Percentiles rank a stretch among this genome's conserved stretches.
Conservation (phyloP, 1,140 invertebrate species). For the Paraescarpia echinospica region DNA sequence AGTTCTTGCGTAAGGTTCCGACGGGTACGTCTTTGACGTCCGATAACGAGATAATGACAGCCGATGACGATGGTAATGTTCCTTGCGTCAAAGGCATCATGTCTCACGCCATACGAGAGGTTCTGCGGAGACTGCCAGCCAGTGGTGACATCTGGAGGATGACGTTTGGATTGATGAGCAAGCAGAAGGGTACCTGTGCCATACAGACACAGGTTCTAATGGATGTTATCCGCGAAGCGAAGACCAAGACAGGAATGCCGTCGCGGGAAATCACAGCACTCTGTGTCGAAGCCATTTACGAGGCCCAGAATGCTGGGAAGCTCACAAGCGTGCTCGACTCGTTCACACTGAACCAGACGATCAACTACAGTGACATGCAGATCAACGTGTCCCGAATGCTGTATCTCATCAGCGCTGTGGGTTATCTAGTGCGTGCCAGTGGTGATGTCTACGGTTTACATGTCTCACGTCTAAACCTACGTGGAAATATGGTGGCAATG, state of each 20-base stretch:
- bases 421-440: constrained; percentile 24
- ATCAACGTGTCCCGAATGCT: constrained; percentile 10
- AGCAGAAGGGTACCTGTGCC: neutral
- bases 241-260: constrained; percentile 4
- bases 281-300: constrained; percentile 26
- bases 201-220: constrained; percentile 7
- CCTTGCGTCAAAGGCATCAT: neutral
- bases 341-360: constrained; percentile 27
- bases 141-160: constrained; percentile 27
- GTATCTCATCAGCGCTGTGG: constrained; percentile 27
- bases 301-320: constrained; percentile 13
- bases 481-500: constrained; percentile 19
- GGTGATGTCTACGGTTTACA: constrained; percentile 25
- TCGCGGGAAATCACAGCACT: constrained; percentile 21
- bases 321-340: constrained; percentile 16
- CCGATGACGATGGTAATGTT: neutral
- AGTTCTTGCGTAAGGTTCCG: constrained; percentile 12
- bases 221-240: constrained; percentile 17
- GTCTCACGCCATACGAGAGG: constrained; percentile 8
- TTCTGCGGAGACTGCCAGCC: constrained; percentile 21
- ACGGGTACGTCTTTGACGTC: neutral
- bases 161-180: constrained; percentile 26
- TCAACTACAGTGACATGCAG: constrained; percentile 18
- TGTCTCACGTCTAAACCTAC: constrained; percentile 19
- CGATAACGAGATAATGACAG: neutral